Evolutionary conservation across 1,140 invertebrate genomes (phyloP).

Genomic region (Octopus bimaculoides): DNA sequence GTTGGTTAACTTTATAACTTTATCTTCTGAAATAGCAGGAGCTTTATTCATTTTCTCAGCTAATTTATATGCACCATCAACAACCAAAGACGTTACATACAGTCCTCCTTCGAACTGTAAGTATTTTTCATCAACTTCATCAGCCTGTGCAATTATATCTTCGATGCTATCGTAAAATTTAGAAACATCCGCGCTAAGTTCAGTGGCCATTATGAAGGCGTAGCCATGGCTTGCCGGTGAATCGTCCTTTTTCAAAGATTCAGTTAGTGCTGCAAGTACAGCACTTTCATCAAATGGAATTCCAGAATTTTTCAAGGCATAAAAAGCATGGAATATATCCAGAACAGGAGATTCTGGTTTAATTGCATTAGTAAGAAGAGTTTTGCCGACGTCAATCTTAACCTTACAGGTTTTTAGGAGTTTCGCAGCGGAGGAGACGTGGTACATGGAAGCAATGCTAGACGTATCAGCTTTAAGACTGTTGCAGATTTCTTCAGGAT

Average conservation of each 20-base stretch:
- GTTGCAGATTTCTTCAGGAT: conserved; percentile 59
- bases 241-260: conserved; percentile 52
- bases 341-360: conserved; percentile 46
- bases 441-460: conserved; percentile 61
- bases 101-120: conserved; percentile 90
- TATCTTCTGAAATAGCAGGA: conserved; percentile 66
- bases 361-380: conserved; percentile 59
- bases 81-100: conserved; percentile 66
- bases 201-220: conserved; percentile 76
- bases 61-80: conserved; percentile 74
- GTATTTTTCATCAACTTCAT: conserved; percentile 86
- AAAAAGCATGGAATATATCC: conserved; percentile 54
- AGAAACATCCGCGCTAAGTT: conserved; percentile 63
- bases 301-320: conserved; percentile 55
- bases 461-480: conserved; percentile 56
- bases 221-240: conserved; percentile 72
- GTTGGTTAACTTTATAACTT: conserved; percentile 85
- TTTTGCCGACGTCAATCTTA: not conserved
- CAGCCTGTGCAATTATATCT: conserved; percentile 88
- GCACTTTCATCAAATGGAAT: conserved; percentile 58
- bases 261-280: conserved; percentile 37
- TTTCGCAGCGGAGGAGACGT: conserved; percentile 61
- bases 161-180: conserved; percentile 76
- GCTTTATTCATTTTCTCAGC: conserved; percentile 70
- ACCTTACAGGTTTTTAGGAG: conserved; percentile 53